A percentile compares a stretch with the other conserved stretches of the same genome.
Conservation (phyloP, 2,797 vertebrate species). For the Chelmon rostratus region DNA sequence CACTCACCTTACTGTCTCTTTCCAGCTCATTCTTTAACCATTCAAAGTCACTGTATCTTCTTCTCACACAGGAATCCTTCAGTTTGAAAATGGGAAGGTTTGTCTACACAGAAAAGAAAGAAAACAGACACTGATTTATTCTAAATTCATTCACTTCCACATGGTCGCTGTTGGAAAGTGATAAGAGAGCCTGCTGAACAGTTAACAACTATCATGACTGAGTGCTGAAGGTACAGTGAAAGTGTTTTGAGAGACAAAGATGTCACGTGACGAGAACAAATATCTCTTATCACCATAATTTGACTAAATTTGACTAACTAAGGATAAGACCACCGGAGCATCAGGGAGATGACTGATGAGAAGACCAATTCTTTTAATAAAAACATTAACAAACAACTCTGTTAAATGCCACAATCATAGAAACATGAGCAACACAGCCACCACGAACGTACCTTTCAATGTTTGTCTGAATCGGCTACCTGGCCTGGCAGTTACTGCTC, state of each 20-base stretch:
- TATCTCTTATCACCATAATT: neutral
- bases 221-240: neutral
- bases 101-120: conserved; percentile 84
- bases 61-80: conserved; percentile 96
- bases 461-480: no score
- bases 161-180: neutral
- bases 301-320: no score
- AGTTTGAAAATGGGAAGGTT: conserved; percentile 99
- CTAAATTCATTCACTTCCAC: conserved; percentile 7
- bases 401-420: no score
- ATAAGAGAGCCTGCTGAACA: neutral
- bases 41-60: conserved; percentile 98
- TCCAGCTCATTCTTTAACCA: conserved; percentile 99
- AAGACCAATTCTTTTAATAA: no score
- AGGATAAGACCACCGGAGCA: no score
- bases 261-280: neutral
- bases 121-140: neutral
- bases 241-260: neutral
- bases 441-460: no score
- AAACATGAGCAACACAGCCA: no score
- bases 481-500: no score
- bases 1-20: conserved; percentile 97
- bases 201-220: neutral
- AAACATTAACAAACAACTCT: no score
- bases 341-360: no score